Evolutionary conservation across 53 echinoderm and acorn worm species (phyloP).

Genomic region (Paelopatides confundens): DNA sequence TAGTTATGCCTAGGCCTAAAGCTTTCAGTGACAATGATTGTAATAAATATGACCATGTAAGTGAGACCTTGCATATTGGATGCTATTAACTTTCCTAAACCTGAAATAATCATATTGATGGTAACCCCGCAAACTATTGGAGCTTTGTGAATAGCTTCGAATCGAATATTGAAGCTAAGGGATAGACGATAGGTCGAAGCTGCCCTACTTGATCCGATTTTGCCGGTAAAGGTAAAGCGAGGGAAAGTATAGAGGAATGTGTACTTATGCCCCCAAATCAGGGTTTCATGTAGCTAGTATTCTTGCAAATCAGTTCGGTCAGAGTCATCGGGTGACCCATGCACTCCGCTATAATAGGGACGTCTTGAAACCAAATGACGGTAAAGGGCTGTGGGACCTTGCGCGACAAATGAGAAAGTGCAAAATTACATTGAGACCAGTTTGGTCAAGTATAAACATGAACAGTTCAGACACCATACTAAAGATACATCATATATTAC

Average conservation of each 20-base stretch:
- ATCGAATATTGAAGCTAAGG: constrained; percentile 32
- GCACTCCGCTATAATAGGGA: constrained; percentile 41
- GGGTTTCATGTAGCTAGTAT: constrained; percentile 35
- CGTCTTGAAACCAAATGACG: constrained; percentile 57
- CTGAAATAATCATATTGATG: constrained; percentile 57
- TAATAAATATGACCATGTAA: too few relatives aligned
- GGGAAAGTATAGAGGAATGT: too few relatives aligned
- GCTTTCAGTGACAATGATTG: neutral
- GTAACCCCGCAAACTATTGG: constrained; percentile 53
- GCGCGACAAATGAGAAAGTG: constrained; percentile 65
- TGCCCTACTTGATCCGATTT: constrained; percentile 57
- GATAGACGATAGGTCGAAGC: too few relatives aligned
- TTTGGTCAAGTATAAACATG: too few relatives aligned
- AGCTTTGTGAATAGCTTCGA: constrained; percentile 59
- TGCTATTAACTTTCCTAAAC: constrained; percentile 61
- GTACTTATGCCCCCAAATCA: constrained; percentile 15
- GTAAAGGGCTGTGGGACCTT: constrained; percentile 43
- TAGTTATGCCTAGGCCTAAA: neutral
- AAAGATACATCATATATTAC: too few relatives aligned
- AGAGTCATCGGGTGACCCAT: neutral
- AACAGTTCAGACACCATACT: too few relatives aligned
- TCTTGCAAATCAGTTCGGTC: too few relatives aligned
- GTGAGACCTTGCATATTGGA: too few relatives aligned
- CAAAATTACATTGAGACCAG: constrained; percentile 52
- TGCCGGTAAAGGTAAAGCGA: too few relatives aligned